Base-by-base conservation (phyloP, 2,113 vertebrate genomes). In the Bubalus kerabau region DNA sequence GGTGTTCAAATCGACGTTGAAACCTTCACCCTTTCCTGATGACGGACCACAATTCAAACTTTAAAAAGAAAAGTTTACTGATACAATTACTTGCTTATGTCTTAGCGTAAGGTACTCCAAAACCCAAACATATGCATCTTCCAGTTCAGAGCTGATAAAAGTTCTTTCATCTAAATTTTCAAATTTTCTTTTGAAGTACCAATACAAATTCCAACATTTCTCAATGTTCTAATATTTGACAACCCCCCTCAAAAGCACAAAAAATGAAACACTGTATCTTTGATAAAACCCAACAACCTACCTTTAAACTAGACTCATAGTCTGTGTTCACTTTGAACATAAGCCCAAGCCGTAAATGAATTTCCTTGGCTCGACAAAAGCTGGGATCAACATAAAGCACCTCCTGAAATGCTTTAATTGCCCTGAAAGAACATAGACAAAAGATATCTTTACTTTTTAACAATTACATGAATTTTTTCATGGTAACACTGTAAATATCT, bases 261-360 rank as follows among this genome's bases (percentile, higher is more conserved):
- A 93, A 82, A 98, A 98, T 52, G 43, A 93, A 97, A 97, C 81
- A 97, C 78, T 90, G 32, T 92, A 94, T 87, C 78, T 96, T 84
- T 7, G 48, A 76, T 92, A 91, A 95, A 97, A 52, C 24, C 88
- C 64, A 98, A 96, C 64, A 92, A 98, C 98, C 96, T 99, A 99
- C 99, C 99, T 99, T 99, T 98, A 99, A 99, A 99, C 99, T 99
- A 96, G 99, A 99, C 98, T 99, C 99, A 97, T 99, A 99, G 99
- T 99, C 99, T 97, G 99, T 99, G 98, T 99, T 99, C 99, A 99
- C 99, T 99, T 99, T 99, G 99, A 99, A 99, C 99, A 99, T 99
- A 98, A 99, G 99, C 98, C 99, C 99, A 99, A 99, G 99, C 98
- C 99, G 99, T 98, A 99, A 99, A 98, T 99, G 99, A 99, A 99